Evolutionary conservation across 2,113 vertebrate species (phyloP), one percentile per base, ranked within the genome.

Genomic region (Pipa parva): DNA sequence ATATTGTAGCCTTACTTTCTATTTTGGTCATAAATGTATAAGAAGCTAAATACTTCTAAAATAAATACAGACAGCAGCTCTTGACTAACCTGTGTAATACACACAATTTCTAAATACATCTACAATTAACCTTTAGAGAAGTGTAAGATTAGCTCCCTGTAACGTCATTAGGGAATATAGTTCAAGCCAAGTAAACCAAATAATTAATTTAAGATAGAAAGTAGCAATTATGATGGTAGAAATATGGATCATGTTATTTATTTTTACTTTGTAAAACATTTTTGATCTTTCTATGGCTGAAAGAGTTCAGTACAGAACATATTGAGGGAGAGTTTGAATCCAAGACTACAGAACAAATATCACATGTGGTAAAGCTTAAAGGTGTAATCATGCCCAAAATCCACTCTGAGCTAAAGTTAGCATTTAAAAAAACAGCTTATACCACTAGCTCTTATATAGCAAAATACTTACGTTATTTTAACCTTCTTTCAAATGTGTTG

Each of bases 181-280:
- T 29, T 61, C 58, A 54, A 54, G 66, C 66, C 66, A 70, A 70
- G 66, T 61, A 48, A 70, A 70, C 66, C 66, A 61, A 70, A 54
- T 60, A 52, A 70, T 70, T 70, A 70, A 70, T 61, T 61, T 52
- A 31, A 69, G 56, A 13, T 49, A 31, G 48, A 70, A 70, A 70
- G 66, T 70, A 60, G 58, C 58, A 70, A 45, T 70, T 61, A 59
- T 48, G 63, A 45, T 52, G 65, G 56, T 45, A 27, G 59, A 68
- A 68, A 59, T 22, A 68, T 6, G 25, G 29, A 59, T 59, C 57
- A 36, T 21, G 57, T 61, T 70, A 61, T 70, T 70, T 70, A 70
- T 70, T 70, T 69, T 58, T 49, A 68, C 64, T 59, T 59, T 68
- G 28, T 29, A 31, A 37, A 42, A 54, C 20, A 18, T 2, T 58